These are phyloP conservation scores for Hecatera dysodea DNA, from an alignment of 2,888 invertebrate species.

Conservation along the genomic window DNA sequence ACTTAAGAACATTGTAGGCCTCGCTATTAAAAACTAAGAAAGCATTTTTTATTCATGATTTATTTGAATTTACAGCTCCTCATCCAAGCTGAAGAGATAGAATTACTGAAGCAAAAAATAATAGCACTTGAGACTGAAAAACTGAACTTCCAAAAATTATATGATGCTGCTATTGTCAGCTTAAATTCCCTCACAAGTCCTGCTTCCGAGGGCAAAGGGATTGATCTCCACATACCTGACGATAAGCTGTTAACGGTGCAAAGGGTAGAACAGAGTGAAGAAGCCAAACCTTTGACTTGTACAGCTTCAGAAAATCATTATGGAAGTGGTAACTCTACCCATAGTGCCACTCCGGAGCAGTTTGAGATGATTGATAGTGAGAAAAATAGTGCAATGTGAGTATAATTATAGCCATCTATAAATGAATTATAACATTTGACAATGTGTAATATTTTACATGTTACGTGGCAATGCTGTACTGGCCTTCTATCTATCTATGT, in stretches of 20 bases:
- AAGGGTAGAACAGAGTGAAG: constrained; percentile 68
- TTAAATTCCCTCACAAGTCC: constrained; percentile 88
- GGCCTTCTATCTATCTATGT: no score
- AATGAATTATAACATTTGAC: no score
- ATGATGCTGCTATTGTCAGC: constrained; percentile 88
- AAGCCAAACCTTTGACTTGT: constrained; percentile 81
- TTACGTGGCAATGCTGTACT: no score
- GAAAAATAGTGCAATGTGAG: constrained; percentile 85
- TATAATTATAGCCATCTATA: not conserved
- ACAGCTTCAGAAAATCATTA: constrained; percentile 88
- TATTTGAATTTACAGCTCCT: constrained; percentile 76
- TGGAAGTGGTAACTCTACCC: constrained; percentile 88
- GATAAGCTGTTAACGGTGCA: constrained; percentile 76
- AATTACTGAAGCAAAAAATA: constrained; percentile 89
- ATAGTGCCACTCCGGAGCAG: constrained; percentile 91
- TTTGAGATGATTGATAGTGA: constrained; percentile 92
- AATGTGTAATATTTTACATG: no score
- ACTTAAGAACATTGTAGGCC: no score
- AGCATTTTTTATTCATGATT: not conserved
- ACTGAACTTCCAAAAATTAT: constrained; percentile 89
- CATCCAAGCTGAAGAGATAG: constrained; percentile 90
- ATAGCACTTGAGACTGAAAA: constrained; percentile 90
- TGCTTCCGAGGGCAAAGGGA: constrained; percentile 79
- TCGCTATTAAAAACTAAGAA: no score
- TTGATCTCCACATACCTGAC: constrained; percentile 81